A percentile compares a stretch with the other conserved stretches of the same genome.
Conservation (phyloP, 2,888 invertebrate genomes). For the Nesidiocoris tenuis region DNA sequence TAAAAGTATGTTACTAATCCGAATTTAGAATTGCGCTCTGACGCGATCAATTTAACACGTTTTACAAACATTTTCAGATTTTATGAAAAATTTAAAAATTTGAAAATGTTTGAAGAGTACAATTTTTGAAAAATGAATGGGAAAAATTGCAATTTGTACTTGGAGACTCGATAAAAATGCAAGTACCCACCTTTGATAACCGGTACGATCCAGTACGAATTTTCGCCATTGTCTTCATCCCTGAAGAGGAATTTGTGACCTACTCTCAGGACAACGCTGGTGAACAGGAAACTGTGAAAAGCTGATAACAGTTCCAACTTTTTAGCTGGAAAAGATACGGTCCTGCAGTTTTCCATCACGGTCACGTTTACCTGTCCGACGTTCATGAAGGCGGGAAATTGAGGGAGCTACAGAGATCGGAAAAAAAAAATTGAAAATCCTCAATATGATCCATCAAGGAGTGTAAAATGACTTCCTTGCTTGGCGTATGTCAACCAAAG, state of each 20-base stretch:
- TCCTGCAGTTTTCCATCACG: constrained; percentile 46
- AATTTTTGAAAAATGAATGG: background rate
- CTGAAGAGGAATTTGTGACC: constrained; percentile 62
- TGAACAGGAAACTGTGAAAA: constrained; percentile 76
- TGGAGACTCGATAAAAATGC: too few relatives aligned
- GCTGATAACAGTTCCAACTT: constrained; percentile 60
- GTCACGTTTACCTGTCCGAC: constrained; percentile 61
- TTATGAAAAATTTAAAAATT: too few relatives aligned
- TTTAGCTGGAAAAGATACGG: constrained; percentile 56
- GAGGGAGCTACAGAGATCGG: constrained; percentile 54
- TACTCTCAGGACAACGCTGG: constrained; percentile 63
- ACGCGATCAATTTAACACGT: too few relatives aligned
- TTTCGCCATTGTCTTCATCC: constrained; percentile 58
- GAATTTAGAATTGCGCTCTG: too few relatives aligned
- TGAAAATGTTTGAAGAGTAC: too few relatives aligned
- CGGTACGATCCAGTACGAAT: constrained; percentile 56
- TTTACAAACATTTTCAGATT: background rate
- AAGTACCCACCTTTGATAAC: constrained; percentile 25
- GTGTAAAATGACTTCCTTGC: too few relatives aligned
- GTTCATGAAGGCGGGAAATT: constrained; percentile 73
- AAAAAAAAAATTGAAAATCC: too few relatives aligned
- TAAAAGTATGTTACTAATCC: too few relatives aligned
- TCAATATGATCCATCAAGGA: too few relatives aligned
- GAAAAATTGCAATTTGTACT: too few relatives aligned
- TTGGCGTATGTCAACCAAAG: too few relatives aligned